phyloP scores from a whole-genome alignment of 2,797 vertebrate genomes.

The Bothrops alternatus region DNA sequence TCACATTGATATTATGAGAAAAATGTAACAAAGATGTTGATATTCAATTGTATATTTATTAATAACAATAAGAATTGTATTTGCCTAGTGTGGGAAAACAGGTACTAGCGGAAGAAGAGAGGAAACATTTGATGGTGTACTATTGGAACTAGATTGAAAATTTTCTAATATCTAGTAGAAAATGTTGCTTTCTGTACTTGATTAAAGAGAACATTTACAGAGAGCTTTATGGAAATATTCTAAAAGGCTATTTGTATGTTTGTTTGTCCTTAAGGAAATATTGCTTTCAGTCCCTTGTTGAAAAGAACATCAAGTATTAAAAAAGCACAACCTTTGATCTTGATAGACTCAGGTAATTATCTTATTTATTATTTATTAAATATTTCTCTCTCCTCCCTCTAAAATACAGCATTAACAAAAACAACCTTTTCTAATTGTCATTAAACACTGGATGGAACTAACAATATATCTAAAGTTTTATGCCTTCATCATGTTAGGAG shows the following conservation, averaged over 20 bases:
- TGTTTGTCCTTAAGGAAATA: conserved; percentile 60
- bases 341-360: conserved; percentile 76
- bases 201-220: not conserved
- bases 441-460: not conserved
- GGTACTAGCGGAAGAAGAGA: too few species aligned
- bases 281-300: conserved; percentile 66
- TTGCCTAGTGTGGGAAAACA: too few species aligned
- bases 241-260: conserved; percentile 28
- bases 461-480: not conserved
- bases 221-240: not conserved
- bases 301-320: conserved; percentile 77
- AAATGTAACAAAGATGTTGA: too few species aligned
- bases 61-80: too few species aligned
- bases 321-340: conserved; percentile 63
- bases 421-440: not conserved
- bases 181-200: not conserved
- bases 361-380: not conserved
- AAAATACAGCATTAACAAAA: not conserved
- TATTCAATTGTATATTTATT: too few species aligned
- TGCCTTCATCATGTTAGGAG: not conserved
- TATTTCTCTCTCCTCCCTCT: not conserved
- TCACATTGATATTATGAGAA: too few species aligned
- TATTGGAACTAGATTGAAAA: too few species aligned
- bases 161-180: not conserved
- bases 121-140: too few species aligned